phyloP scores from a whole-genome alignment of 2,888 invertebrate genomes.

The Gisinianus flammeolus region DNA sequence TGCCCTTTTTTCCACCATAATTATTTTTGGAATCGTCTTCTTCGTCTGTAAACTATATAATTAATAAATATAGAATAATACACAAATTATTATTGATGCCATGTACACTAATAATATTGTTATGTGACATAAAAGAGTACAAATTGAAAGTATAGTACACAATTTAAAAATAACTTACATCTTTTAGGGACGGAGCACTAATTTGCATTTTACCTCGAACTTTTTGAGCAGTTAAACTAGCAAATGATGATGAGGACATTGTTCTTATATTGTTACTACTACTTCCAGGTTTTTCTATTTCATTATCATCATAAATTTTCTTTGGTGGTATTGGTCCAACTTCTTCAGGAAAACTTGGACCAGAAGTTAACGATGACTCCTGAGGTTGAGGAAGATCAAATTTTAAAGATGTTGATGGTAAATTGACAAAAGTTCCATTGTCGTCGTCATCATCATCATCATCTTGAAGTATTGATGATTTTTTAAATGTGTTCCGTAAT shows the following conservation, averaged over 20 bases:
- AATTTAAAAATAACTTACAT: constrained; percentile 63
- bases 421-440: background rate
- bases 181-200: constrained; percentile 71
- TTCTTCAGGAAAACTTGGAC: constrained; percentile 39
- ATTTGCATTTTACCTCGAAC: constrained; percentile 68
- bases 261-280: background rate
- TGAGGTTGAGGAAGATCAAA: constrained; percentile 26
- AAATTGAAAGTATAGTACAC: too few relatives aligned
- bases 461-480: too few relatives aligned
- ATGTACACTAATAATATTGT: too few relatives aligned
- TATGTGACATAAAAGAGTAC: too few relatives aligned
- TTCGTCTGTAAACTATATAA: constrained; percentile 69
- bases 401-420: constrained; percentile 8
- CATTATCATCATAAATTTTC: constrained; percentile 53
- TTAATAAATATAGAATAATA: constrained; percentile 41
- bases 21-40: too few relatives aligned
- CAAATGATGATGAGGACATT: background rate
- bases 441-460: background rate
- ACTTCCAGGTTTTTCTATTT: constrained; percentile 44
- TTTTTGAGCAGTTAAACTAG: constrained; percentile 25
- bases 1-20: constrained; percentile 42
- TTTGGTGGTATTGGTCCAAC: constrained; percentile 56
- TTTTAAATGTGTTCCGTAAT: too few relatives aligned
- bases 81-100: constrained; percentile 7
- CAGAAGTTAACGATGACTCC: background rate